Evolutionary conservation across 2,888 invertebrate species (phyloP), one percentile per base, ranked within the genome.

Genomic region (Drosophila mayaguana): DNA sequence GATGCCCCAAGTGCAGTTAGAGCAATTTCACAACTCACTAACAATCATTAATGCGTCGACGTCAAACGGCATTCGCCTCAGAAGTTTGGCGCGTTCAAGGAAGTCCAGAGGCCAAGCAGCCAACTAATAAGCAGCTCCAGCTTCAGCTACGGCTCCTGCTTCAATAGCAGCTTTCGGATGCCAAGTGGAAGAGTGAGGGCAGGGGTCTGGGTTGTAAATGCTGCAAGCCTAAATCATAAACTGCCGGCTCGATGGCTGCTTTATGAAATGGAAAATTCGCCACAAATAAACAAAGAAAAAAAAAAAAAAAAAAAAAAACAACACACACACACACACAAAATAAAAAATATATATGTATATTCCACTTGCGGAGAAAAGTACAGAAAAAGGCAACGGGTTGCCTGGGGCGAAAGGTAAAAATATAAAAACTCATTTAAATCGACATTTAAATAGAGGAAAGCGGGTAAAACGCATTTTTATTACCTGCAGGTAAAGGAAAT

Each of bases 21-120:
- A 85, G 88, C 88, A 86, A 86, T 86, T 86, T 86, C 90, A 86
- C 86, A 86, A 89, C 90, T 88, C 90, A 85, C 85, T 86, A 86
- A 88, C 86, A 86, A 82, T 86, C 90, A 89, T 86, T 86, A 86
- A 89, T 88, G 84, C 84, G 88, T 88, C 88, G 88, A 63, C 72
- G 81, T 74, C 78, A 78, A 78, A 78, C 77, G 77, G 77, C 81
- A 83, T 77, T 81, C 65, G 83, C 80, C 68, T 80, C 77, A 76
- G 73, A 72, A 80, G 80, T 83, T 83, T 80, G 81, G 80, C 82
- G 75, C 82, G 66, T 72, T 75, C 73, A 77, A 85, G 86, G 86
- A 83, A 88, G 88, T 82, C 86, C 82, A 76, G 50, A 67, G 79
- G 78, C 81, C 64, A 73, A 54, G 63, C 72, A 63, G 66, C 48